These are phyloP conservation scores for Sciurus vulgaris DNA, from an alignment of 2,797 vertebrate species.

Conservation along the genomic window DNA sequence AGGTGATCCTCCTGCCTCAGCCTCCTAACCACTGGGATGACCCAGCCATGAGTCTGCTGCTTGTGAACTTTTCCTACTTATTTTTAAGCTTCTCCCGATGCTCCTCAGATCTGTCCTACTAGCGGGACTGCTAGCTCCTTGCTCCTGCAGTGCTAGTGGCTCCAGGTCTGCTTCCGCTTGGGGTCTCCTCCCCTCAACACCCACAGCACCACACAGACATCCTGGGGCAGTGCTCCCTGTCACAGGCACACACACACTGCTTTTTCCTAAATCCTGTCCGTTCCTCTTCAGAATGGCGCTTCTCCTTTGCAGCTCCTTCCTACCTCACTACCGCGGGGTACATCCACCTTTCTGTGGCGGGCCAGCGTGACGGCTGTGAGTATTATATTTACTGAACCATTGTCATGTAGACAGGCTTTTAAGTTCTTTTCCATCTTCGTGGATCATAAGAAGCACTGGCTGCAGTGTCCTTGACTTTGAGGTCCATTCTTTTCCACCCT, in stretches of 20 bases:
- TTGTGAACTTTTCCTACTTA: neutral
- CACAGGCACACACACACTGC: neutral
- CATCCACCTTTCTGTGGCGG: neutral
- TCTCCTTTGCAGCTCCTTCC: neutral
- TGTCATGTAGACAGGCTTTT: neutral
- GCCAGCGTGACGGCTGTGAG: neutral
- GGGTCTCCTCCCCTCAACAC: neutral
- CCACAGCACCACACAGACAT: neutral
- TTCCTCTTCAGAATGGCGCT: neutral
- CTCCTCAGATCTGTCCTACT: neutral
- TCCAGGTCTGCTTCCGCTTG: neutral
- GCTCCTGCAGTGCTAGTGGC: neutral
- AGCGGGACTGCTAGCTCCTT: neutral
- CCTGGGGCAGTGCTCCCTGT: neutral
- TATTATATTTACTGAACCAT: too few relatives aligned
- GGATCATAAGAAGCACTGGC: neutral
- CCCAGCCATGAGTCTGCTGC: too few relatives aligned
- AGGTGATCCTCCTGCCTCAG: too few relatives aligned
- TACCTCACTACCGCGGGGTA: accelerated
- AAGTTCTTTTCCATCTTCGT: neutral
- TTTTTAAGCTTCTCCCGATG: neutral
- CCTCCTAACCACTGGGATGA: too few relatives aligned
- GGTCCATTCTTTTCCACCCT: too few relatives aligned
- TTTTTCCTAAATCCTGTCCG: neutral
- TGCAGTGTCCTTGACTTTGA: neutral